Conservation (phyloP, 2,113 vertebrate species). For the Seriola dumerili region DNA sequence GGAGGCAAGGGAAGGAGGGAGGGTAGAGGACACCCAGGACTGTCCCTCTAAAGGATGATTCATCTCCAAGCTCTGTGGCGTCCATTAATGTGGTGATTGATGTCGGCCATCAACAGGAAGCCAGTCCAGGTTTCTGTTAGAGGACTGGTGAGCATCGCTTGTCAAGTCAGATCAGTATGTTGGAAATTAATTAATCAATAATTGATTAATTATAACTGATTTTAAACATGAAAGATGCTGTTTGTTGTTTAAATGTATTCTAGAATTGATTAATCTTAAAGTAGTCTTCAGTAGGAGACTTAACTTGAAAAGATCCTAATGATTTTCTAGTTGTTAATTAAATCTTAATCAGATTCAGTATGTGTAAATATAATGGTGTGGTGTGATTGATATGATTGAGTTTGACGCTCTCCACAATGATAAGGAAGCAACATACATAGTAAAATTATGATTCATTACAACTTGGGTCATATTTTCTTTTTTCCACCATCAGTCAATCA, state of each 20-base stretch:
- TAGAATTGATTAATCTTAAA: not conserved
- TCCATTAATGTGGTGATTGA: constrained; percentile 60
- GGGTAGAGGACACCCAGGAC: constrained; percentile 59
- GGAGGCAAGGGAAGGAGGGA: constrained; percentile 18
- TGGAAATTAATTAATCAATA: not conserved
- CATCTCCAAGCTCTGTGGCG: constrained; percentile 24
- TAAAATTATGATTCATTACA: not conserved
- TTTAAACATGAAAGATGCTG: not conserved
- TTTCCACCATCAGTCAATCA: not conserved
- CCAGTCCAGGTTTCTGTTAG: constrained; percentile 10
- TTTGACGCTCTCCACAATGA: not conserved
- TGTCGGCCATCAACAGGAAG: constrained; percentile 26
- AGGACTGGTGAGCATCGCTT: not conserved
- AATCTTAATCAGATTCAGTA: not conserved
- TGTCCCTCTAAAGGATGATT: constrained; percentile 51
- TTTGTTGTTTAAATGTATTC: not conserved
- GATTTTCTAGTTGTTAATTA: not conserved
- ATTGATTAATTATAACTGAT: not conserved
- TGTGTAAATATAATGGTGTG: not conserved
- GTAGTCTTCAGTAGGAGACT: not conserved
- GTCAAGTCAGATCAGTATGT: constrained; percentile 5
- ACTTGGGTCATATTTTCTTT: not conserved
- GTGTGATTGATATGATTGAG: not conserved
- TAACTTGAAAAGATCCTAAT: not conserved
- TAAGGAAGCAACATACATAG: not conserved